Percentiles rank a stretch among this genome's conserved stretches.
Conservation (phyloP, 2,888 invertebrate species). For the Nomada fucata region DNA sequence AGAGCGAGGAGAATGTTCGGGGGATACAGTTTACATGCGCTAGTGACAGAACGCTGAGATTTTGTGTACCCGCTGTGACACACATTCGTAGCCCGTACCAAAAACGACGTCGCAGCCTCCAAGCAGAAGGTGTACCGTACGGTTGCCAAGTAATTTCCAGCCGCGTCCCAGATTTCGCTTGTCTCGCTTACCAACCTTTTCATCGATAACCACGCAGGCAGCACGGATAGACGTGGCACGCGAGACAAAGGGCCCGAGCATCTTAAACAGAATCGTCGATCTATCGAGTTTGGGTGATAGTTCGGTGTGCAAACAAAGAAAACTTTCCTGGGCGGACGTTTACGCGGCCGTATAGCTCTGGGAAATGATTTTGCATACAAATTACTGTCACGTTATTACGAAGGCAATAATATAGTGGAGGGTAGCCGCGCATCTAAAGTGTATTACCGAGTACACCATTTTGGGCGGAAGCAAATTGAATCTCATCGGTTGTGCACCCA, state of each 20-base stretch:
- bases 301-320: constrained; percentile 66
- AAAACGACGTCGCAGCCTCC: constrained; percentile 3
- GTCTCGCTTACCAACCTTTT: constrained; percentile 24
- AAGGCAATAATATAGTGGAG: constrained; percentile 73
- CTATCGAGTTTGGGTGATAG: constrained; percentile 64
- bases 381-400: constrained; percentile 73
- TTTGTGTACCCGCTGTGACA: constrained; percentile 9
- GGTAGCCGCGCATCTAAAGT: constrained; percentile 70
- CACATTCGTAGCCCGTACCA: constrained; percentile 13
- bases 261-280: constrained; percentile 56
- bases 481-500: constrained; percentile 71
- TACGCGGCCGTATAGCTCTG: constrained; percentile 62
- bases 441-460: constrained; percentile 76
- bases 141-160: constrained; percentile 42
- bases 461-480: constrained; percentile 78
- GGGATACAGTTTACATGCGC: background rate
- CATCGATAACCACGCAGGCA: constrained; percentile 22
- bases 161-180: constrained; percentile 26
- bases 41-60: background rate
- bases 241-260: background rate
- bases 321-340: constrained; percentile 60
- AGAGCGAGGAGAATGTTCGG: background rate
- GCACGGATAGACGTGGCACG: background rate
- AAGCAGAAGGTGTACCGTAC: background rate
- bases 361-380: constrained; percentile 75